Percentiles rank a stretch among this genome's conserved stretches.
phyloP scores from a whole-genome alignment of 2,888 invertebrate genomes.

The Phortica magna region DNA sequence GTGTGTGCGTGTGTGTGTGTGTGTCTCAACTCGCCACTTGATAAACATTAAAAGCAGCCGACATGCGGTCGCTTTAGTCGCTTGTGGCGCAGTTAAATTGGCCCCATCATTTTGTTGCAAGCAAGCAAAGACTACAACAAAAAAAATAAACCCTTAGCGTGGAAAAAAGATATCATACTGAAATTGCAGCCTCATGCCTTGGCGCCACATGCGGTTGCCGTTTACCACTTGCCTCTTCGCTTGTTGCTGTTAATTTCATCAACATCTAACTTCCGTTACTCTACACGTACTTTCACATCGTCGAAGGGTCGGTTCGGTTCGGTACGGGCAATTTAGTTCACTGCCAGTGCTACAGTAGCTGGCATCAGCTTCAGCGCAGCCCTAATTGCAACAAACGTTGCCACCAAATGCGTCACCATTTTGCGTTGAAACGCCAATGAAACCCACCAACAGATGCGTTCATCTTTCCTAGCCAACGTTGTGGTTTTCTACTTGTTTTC shows the following conservation, averaged over 20 bases:
- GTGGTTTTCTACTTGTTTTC: background rate
- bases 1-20: background rate
- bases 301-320: too few species aligned
- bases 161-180: background rate
- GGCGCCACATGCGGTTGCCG: conserved; percentile 1
- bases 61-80: conserved; percentile 23
- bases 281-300: background rate
- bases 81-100: conserved; percentile 12
- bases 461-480: background rate
- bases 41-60: conserved; percentile 29
- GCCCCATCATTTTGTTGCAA: background rate
- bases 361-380: background rate
- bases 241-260: conserved; percentile 64
- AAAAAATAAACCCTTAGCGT: background rate
- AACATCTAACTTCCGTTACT: conserved; percentile 48
- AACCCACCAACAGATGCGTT: background rate
- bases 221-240: background rate
- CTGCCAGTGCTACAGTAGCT: background rate
- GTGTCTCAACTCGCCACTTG: conserved; percentile 18
- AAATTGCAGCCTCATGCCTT: conserved; percentile 14
- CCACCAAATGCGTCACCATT: conserved; percentile 54
- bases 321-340: conserved; percentile 10
- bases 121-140: background rate
- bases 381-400: background rate
- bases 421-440: conserved; percentile 12